Evolutionary conservation across 2,888 invertebrate genomes (phyloP), one percentile per base, ranked within the genome.

Genomic region (Trichacis sp.): DNA sequence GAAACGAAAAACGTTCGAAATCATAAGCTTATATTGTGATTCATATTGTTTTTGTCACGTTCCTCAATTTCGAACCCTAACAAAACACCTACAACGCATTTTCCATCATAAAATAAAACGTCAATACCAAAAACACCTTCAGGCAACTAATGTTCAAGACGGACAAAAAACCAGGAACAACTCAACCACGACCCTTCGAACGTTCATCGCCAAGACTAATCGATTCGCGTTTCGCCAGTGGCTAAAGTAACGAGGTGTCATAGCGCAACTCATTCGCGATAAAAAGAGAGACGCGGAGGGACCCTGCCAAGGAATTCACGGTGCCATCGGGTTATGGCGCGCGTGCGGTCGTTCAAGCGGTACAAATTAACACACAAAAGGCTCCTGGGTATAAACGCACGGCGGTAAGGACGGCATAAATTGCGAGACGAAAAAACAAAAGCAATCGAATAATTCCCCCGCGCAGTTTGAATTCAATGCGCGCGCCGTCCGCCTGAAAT

Each of bases 281-380:
- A 33, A 33, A 33, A 33, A 33, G 33, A 4, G 29, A 33, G 33
- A 33, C n/a, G n/a, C 33, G 33, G 33, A 33, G n/a, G 33, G n/a
- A 33, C 12, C 15, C n/a, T 8, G 19, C 8, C 2, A 14, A 24
- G 52, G 56, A 59, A 64, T 64, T 59, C 59, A 29, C 56, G 62
- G 53, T 40, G 48, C 50, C 59, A 63, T 69, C 57, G 51, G 57
- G 57, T 24, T 24, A 24, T 62, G 58, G 62, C 60, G 63, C 66
- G 60, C 63, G 58, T 48, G 57, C 65, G 64, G 55, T 60, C 71
- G 52, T 40, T 48, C 51, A 55, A 65, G 67, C 66, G 67, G 72
- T 73, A 75, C 76, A 81, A 82, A 83, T 83, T 83, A 83, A 83
- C 83, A 83, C 82, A 83, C 83, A 83, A 83, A 83, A 81, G 82